phyloP scores from a whole-genome alignment of 2,113 vertebrate genomes.

The Ploceus nigricollis region DNA sequence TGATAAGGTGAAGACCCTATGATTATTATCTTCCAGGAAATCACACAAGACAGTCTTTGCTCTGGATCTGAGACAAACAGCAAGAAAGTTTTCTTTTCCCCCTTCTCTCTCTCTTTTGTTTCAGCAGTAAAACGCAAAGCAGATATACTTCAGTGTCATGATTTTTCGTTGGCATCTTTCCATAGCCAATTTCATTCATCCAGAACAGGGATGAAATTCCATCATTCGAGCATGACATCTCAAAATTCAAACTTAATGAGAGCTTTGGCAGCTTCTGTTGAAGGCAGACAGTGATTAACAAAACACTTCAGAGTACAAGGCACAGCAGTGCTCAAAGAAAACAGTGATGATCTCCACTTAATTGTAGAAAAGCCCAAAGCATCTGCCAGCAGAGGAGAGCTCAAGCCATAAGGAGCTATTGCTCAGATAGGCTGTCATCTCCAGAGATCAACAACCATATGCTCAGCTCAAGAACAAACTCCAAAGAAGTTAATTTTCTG shows the following conservation, averaged over 20 bases:
- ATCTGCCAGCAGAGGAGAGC: slow-evolving; percentile 97
- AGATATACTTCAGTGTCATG: slow-evolving; percentile 73
- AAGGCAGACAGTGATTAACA: slow-evolving; percentile 99
- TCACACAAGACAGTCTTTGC: not conserved
- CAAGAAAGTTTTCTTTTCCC: slow-evolving; percentile 2
- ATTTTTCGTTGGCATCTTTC: slow-evolving; percentile 76
- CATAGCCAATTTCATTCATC: slow-evolving; percentile 82
- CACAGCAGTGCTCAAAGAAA: slow-evolving; percentile 99
- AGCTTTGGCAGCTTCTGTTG: slow-evolving; percentile 98
- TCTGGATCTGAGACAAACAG: slow-evolving; percentile 60
- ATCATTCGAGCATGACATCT: slow-evolving; percentile 88
- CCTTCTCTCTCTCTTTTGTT: slow-evolving; percentile 63
- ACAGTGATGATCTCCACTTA: slow-evolving; percentile 99
- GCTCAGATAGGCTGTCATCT: slow-evolving; percentile 99
- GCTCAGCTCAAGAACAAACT: slow-evolving; percentile 97
- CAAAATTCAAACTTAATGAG: slow-evolving; percentile 98
- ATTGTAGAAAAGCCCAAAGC: slow-evolving; percentile 99
- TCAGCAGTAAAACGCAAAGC: slow-evolving; percentile 68
- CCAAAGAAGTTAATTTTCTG: slow-evolving; percentile 99
- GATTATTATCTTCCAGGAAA: slow-evolving; percentile 57
- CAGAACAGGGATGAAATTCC: slow-evolving; percentile 85
- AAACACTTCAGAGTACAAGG: slow-evolving; percentile 99
- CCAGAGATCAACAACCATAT: slow-evolving; percentile 99
- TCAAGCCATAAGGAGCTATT: slow-evolving; percentile 94
- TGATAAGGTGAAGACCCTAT: slow-evolving; percentile 36